Evolutionary conservation across 1,140 invertebrate species (phyloP).

Genomic region (Chymomyza costata): DNA sequence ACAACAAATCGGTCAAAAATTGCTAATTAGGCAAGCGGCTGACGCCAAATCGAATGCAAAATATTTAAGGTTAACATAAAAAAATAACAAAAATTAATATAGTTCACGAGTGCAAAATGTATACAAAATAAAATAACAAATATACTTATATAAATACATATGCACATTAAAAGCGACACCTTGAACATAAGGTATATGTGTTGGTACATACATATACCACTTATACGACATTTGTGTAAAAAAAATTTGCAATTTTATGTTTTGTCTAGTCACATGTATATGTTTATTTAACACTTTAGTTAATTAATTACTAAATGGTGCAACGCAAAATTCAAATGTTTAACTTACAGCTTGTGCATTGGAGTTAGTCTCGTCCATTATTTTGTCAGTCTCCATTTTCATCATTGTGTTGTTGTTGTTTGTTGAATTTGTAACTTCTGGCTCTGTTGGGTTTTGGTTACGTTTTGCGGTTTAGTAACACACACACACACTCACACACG

Average conservation of each 20-base stretch:
- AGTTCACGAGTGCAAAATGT: too few species aligned
- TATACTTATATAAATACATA: too few species aligned
- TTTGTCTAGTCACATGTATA: neutral
- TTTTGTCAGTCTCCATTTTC: conserved; percentile 78
- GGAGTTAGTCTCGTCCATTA: conserved; percentile 76
- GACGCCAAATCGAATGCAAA: too few species aligned
- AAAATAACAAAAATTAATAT: too few species aligned
- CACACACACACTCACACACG: conserved; percentile 26
- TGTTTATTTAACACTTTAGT: conserved; percentile 16
- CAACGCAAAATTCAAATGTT: neutral
- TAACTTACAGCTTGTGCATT: conserved; percentile 74
- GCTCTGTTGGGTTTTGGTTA: conserved; percentile 27
- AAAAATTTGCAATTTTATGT: neutral
- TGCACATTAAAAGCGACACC: conserved; percentile 39
- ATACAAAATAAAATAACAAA: too few species aligned
- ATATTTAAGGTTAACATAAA: too few species aligned
- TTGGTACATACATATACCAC: conserved; percentile 8
- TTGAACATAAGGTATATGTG: conserved; percentile 29
- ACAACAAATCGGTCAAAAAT: too few species aligned
- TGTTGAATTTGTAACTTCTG: conserved; percentile 49
- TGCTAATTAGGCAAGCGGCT: too few species aligned
- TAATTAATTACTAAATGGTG: neutral
- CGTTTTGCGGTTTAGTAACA: conserved; percentile 1
- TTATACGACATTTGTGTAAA: too few species aligned
- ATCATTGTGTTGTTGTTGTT: conserved; percentile 71